These are phyloP conservation scores for Dynastes hyllus DNA, from an alignment of 2,888 invertebrate genomes.

Conservation along the genomic window DNA sequence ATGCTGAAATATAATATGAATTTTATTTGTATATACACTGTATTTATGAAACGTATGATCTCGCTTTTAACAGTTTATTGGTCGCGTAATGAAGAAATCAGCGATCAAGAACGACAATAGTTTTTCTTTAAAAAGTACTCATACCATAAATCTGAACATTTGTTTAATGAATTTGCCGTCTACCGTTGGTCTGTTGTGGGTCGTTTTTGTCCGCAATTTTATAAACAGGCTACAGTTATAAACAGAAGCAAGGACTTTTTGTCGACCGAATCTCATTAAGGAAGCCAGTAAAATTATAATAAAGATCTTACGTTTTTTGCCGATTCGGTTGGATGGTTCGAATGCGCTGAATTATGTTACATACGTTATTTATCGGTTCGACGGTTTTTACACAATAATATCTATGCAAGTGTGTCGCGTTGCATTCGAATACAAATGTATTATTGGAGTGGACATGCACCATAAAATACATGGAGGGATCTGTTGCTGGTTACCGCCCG, in stretches of 20 bases:
- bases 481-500: slow-evolving; percentile 63
- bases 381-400: slow-evolving; percentile 62
- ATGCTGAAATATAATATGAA: too few relatives aligned
- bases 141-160: slow-evolving; percentile 61
- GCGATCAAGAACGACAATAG: slow-evolving; percentile 27
- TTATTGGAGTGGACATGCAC: slow-evolving; percentile 59
- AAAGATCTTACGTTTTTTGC: slow-evolving; percentile 66
- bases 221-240: slow-evolving; percentile 63
- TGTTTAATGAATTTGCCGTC: slow-evolving; percentile 64
- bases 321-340: slow-evolving; percentile 47
- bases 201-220: slow-evolving; percentile 64
- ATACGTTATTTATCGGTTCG: slow-evolving; percentile 64
- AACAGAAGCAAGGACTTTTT: slow-evolving; percentile 58
- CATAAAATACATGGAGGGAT: slow-evolving; percentile 61
- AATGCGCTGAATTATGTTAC: slow-evolving; percentile 63
- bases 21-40: background rate
- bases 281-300: slow-evolving; percentile 67
- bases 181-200: slow-evolving; percentile 62
- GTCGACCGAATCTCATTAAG: slow-evolving; percentile 62
- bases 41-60: too few relatives aligned
- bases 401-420: slow-evolving; percentile 61
- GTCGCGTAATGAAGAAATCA: slow-evolving; percentile 48
- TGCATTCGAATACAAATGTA: slow-evolving; percentile 61
- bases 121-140: slow-evolving; percentile 40
- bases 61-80: background rate